These are phyloP conservation scores for Hippoglossus hippoglossus DNA, from an alignment of 2,797 vertebrate species.

Conservation along the genomic window DNA sequence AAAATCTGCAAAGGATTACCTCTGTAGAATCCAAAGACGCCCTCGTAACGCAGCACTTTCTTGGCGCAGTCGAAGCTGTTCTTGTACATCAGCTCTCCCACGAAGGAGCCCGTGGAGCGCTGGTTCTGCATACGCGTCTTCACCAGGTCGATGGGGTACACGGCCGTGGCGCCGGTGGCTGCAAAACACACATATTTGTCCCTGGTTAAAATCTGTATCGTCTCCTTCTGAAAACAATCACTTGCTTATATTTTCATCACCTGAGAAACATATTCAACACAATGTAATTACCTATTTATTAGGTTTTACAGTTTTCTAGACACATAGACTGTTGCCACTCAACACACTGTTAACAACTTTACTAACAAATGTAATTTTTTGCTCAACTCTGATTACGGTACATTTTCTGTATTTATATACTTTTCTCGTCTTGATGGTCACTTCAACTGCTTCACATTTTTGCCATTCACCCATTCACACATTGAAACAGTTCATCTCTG, in stretches of 20 bases:
- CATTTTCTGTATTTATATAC: too few species aligned
- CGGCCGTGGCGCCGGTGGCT: slow-evolving; percentile 95
- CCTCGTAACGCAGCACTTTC: slow-evolving; percentile 94
- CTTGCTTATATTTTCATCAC: neutral
- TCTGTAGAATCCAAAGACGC: slow-evolving; percentile 95
- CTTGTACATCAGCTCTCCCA: slow-evolving; percentile 96
- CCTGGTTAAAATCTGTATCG: too few species aligned
- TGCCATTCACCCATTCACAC: too few species aligned
- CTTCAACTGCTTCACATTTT: too few species aligned
- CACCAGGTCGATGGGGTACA: slow-evolving; percentile 97
- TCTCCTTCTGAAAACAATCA: neutral
- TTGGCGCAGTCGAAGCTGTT: slow-evolving; percentile 98
- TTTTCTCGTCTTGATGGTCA: too few species aligned
- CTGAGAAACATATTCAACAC: neutral
- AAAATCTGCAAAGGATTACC: slow-evolving; percentile 77
- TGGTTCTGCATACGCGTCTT: slow-evolving; percentile 99
- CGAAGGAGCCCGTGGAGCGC: slow-evolving; percentile 90
- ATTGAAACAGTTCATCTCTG: too few species aligned
- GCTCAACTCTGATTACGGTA: too few species aligned
- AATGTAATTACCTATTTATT: neutral
- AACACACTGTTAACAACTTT: too few species aligned
- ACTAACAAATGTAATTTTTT: too few species aligned
- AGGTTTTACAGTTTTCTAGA: too few species aligned
- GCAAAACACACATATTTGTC: slow-evolving; percentile 15
- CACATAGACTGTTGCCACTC: too few species aligned